Conservation (phyloP, 2,113 vertebrate genomes). For the Cyanistes caeruleus region DNA sequence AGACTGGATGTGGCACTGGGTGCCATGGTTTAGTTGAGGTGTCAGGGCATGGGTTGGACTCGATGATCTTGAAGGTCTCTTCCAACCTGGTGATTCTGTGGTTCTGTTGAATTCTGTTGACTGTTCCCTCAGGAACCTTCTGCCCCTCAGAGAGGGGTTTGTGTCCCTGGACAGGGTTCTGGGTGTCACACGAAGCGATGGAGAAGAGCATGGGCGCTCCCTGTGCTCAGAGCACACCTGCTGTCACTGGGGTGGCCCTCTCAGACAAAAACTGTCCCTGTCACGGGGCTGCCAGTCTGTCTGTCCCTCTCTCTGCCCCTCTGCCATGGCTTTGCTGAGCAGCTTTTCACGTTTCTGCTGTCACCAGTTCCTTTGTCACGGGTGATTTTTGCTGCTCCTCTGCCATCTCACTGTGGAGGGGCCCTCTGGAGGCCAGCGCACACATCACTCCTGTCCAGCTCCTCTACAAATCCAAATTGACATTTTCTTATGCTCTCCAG, state of each 20-base stretch:
- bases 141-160: fast-evolving
- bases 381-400: neutral
- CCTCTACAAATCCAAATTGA: neutral
- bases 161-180: fast-evolving
- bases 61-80: too few relatives aligned
- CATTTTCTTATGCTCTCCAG: neutral
- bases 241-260: neutral
- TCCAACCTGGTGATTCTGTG: too few relatives aligned
- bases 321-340: fast-evolving
- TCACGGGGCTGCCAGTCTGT: fast-evolving
- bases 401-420: neutral
- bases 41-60: too few relatives aligned
- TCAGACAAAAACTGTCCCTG: fast-evolving
- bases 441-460: neutral
- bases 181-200: fast-evolving
- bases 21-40: too few relatives aligned
- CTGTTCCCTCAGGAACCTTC: neutral
- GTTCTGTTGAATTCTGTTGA: neutral
- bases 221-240: neutral
- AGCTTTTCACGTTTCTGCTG: fast-evolving
- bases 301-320: fast-evolving
- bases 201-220: fast-evolving
- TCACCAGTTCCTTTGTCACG: neutral
- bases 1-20: too few relatives aligned
- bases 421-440: conserved; percentile 50